Evolutionary conservation across 2,113 vertebrate species (phyloP).

Genomic region (Steatornis caripensis): DNA sequence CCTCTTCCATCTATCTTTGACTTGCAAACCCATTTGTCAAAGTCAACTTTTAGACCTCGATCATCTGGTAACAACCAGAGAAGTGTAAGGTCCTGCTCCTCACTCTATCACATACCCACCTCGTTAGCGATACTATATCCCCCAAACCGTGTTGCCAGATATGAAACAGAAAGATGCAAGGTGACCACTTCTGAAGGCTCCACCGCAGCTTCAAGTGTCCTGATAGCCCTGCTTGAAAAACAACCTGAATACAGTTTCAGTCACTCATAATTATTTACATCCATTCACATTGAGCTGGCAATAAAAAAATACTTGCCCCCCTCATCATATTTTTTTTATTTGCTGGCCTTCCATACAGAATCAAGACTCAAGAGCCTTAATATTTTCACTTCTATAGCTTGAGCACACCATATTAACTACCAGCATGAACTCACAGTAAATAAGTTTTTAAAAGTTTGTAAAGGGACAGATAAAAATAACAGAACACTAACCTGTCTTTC

Average conservation of each 20-base stretch:
- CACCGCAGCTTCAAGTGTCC: not conserved
- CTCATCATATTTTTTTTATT: not conserved
- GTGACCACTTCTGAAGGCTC: not conserved
- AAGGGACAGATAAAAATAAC: not conserved
- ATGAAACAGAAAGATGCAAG: not conserved
- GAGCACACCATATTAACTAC: not conserved
- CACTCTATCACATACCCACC: not conserved
- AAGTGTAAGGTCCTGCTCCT: not conserved
- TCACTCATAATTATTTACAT: not conserved
- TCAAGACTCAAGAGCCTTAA: not conserved
- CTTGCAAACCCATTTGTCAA: not conserved
- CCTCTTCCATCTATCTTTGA: not conserved
- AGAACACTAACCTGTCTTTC: not conserved
- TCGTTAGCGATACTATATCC: rapidly evolving
- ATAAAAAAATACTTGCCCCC: not conserved
- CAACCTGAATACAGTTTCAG: not conserved
- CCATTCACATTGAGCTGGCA: not conserved
- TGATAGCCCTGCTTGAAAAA: not conserved
- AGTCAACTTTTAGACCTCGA: not conserved
- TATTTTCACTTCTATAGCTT: not conserved
- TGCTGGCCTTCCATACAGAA: not conserved
- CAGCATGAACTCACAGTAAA: not conserved
- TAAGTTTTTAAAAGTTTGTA: not conserved
- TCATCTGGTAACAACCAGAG: not conserved
- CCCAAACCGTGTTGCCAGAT: too few relatives aligned